Conservation (phyloP, 1,140 invertebrate species). For the Hydropsyche tenuis region DNA sequence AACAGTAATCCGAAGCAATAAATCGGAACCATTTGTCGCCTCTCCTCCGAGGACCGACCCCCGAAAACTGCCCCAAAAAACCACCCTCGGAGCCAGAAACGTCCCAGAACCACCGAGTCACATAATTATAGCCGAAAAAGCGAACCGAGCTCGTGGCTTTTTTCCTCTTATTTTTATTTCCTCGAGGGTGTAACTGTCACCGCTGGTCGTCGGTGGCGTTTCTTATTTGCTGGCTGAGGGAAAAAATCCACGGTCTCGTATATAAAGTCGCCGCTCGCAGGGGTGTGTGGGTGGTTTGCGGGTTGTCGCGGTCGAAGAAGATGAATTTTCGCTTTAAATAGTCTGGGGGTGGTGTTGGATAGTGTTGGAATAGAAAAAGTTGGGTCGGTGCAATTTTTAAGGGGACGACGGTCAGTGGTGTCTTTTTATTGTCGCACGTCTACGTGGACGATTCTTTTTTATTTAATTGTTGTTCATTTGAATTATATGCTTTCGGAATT, state of each 20-base stretch:
- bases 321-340: conserved; percentile 31
- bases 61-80: not conserved
- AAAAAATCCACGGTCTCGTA: not conserved
- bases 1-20: conserved; percentile 47
- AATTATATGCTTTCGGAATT: not conserved
- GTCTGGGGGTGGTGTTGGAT: conserved; percentile 34
- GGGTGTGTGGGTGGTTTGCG: not conserved
- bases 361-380: conserved; percentile 14
- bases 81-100: no score
- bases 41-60: conserved; percentile 16
- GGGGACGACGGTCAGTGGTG: conserved; percentile 33
- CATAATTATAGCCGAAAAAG: conserved; percentile 49
- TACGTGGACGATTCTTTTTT: not conserved
- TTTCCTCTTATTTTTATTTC: conserved; percentile 44
- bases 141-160: conserved; percentile 17
- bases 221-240: conserved; percentile 44
- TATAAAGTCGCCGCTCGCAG: not conserved
- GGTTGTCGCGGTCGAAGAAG: conserved; percentile 7
- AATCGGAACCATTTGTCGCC: conserved; percentile 46
- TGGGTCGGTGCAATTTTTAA: conserved; percentile 38
- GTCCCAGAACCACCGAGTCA: not conserved
- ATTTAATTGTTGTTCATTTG: no score
- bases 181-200: conserved; percentile 49
- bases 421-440: conserved; percentile 35
- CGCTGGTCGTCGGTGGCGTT: conserved; percentile 37